Evolutionary conservation across 2,113 vertebrate genomes (phyloP).

Genomic region (Syrmaticus mikado): DNA sequence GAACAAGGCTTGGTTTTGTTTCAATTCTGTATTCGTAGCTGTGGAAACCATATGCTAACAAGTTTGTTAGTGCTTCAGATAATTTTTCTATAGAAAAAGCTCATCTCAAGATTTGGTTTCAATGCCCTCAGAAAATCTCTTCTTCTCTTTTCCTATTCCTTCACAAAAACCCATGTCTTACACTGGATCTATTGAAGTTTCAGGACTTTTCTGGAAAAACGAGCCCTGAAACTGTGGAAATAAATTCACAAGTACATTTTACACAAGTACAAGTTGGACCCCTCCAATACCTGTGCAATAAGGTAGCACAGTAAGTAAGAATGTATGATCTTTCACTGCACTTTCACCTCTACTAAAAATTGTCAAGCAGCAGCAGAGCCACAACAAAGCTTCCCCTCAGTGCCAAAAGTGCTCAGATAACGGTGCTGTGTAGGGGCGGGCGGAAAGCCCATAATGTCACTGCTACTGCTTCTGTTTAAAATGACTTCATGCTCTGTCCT

Average conservation of each 20-base stretch:
- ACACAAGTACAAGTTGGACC: background rate
- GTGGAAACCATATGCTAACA: rapidly evolving
- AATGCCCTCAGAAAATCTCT: background rate
- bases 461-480: background rate
- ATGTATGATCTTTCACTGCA: background rate
- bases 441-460: background rate
- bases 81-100: background rate
- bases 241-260: background rate
- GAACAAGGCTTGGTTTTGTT: background rate
- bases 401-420: background rate
- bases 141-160: background rate
- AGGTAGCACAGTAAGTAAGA: background rate
- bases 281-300: background rate
- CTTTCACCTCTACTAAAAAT: background rate
- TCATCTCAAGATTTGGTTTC: background rate
- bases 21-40: background rate
- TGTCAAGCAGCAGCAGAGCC: background rate
- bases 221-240: background rate
- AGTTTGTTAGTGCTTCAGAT: background rate
- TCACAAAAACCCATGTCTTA: background rate
- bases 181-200: background rate
- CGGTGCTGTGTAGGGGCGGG: background rate
- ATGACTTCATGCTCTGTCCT: background rate
- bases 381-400: background rate
- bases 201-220: background rate